Percentiles rank a stretch among this genome's conserved stretches.
Evolutionary conservation across 2,888 invertebrate genomes (phyloP).

Genomic region (Rhingia rostrata): DNA sequence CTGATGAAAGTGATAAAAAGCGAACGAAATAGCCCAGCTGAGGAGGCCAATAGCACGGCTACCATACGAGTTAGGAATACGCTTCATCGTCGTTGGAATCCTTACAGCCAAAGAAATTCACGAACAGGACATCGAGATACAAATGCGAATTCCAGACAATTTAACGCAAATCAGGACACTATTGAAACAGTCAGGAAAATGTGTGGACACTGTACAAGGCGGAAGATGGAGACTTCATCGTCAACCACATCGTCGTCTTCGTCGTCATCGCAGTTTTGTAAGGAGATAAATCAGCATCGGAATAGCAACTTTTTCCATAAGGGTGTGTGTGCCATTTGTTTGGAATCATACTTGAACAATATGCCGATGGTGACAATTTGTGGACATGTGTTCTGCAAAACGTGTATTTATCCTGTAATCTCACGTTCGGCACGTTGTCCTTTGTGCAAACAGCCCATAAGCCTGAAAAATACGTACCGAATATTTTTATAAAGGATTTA

Average conservation of each 20-base stretch:
- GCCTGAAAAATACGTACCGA: conserved; percentile 8
- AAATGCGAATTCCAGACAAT: conserved; percentile 8
- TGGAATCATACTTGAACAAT: conserved; percentile 45
- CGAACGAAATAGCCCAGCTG: conserved; percentile 16
- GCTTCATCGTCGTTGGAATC: conserved; percentile 32
- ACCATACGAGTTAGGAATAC: conserved; percentile 9
- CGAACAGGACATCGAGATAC: conserved; percentile 25
- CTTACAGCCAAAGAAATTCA: conserved; percentile 23
- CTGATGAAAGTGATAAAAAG: conserved; percentile 35
- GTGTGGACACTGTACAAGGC: background rate
- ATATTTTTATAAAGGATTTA: conserved; percentile 52
- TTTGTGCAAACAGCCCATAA: conserved; percentile 33
- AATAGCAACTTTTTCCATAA: background rate
- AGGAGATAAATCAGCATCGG: background rate
- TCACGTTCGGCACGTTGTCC: conserved; percentile 29
- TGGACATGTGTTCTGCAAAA: conserved; percentile 52
- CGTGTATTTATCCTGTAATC: conserved; percentile 39
- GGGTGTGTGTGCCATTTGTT: conserved; percentile 39
- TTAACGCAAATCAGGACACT: conserved; percentile 10
- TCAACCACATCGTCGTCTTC: too few relatives aligned
- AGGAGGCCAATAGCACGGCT: background rate
- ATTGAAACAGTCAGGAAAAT: conserved; percentile 1
- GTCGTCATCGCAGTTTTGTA: too few relatives aligned
- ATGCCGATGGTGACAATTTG: conserved; percentile 55
- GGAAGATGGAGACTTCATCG: background rate